Conservation (phyloP, 2,113 vertebrate genomes). For the Dinomys branickii region DNA sequence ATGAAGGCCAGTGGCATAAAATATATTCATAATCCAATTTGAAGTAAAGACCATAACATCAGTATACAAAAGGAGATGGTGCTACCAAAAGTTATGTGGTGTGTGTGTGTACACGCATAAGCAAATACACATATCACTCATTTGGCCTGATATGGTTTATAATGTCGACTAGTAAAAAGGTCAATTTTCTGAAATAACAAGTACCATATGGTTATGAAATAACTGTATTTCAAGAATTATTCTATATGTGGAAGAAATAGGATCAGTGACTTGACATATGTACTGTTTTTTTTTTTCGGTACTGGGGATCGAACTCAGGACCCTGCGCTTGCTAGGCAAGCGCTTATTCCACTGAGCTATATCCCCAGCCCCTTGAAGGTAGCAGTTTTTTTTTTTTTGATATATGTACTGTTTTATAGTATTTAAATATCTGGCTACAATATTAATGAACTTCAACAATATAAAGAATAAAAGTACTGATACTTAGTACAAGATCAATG, state of each 20-base stretch:
- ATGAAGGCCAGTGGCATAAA: background rate
- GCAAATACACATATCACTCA: background rate
- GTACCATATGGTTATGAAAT: too few relatives aligned
- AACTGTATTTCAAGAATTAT: background rate
- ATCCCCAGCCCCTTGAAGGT: too few relatives aligned
- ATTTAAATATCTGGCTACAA: background rate
- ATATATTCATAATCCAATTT: conserved; percentile 22
- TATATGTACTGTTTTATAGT: background rate
- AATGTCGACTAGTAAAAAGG: conserved; percentile 1
- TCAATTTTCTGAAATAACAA: background rate
- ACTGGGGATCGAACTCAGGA: too few relatives aligned
- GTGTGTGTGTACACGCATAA: background rate
- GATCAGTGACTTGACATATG: background rate
- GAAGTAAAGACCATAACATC: background rate
- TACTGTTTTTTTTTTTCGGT: too few relatives aligned
- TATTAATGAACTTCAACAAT: background rate
- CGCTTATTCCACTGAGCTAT: too few relatives aligned
- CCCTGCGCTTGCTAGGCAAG: too few relatives aligned
- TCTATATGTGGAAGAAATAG: background rate
- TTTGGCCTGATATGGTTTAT: background rate
- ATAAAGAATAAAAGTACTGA: background rate
- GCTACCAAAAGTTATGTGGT: background rate
- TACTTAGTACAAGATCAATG: background rate
- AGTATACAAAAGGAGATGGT: background rate
- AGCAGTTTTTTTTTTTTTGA: too few relatives aligned